Evolutionary conservation across 2,113 vertebrate species (phyloP).

Genomic region (Nibea albiflora): DNA sequence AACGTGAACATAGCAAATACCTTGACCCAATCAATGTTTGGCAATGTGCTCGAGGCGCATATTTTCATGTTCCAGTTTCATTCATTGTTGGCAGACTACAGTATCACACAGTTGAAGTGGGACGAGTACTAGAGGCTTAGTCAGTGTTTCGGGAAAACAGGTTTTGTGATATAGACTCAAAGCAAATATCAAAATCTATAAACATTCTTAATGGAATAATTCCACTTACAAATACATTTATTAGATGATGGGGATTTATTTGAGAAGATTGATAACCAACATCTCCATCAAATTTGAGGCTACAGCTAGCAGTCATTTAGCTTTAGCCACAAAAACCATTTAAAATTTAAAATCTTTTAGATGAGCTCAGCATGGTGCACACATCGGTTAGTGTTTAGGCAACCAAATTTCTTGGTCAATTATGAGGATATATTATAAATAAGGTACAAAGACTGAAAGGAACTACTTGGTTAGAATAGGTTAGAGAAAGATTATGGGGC

Average conservation of each 20-base stretch:
- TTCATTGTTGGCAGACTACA: background rate
- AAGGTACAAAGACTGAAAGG: background rate
- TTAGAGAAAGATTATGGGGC: background rate
- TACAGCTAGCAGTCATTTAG: background rate
- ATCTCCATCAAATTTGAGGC: background rate
- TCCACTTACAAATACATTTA: background rate
- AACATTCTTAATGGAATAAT: background rate
- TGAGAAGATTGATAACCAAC: too few relatives aligned
- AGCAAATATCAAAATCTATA: background rate
- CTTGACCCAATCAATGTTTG: background rate
- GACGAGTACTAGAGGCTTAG: background rate
- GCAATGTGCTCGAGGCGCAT: background rate
- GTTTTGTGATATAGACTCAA: background rate
- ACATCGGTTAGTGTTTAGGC: background rate
- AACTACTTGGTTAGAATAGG: background rate
- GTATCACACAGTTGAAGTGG: background rate
- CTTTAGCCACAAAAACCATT: background rate
- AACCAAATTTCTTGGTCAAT: background rate
- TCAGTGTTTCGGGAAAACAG: background rate
- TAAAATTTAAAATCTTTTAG: too few relatives aligned
- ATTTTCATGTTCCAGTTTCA: background rate
- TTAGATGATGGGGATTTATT: background rate
- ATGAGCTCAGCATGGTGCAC: background rate
- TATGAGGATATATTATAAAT: background rate
- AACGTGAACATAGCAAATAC: conserved; percentile 10